These are phyloP conservation scores for Euwallacea fornicatus DNA, from an alignment of 1,140 invertebrate species.

Conservation along the genomic window DNA sequence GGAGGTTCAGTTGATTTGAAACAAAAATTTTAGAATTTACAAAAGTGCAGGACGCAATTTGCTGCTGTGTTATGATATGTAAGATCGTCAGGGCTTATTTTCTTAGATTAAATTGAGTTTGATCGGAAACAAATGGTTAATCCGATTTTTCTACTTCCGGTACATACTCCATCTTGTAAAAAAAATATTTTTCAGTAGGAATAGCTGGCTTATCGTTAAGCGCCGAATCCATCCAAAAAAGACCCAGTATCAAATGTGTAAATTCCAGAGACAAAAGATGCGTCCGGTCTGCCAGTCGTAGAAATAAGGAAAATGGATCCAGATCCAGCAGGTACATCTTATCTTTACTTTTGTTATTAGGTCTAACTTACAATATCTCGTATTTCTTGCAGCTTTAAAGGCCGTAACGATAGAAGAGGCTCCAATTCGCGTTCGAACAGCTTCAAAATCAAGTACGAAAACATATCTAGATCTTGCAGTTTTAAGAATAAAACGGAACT, in stretches of 20 bases:
- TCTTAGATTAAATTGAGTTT: too few species aligned
- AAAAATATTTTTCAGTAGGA: constrained; percentile 52
- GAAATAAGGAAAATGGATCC: constrained; percentile 69
- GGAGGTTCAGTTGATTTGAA: too few species aligned
- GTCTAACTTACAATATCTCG: neutral
- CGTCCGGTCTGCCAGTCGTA: constrained; percentile 65
- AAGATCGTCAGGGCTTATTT: too few species aligned
- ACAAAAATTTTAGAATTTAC: too few species aligned
- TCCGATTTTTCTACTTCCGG: too few species aligned
- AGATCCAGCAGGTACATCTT: constrained; percentile 50
- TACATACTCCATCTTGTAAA: too few species aligned
- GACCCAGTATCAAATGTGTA: constrained; percentile 63
- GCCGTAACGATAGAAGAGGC: constrained; percentile 52
- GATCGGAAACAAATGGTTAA: too few species aligned
- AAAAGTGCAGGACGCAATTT: too few species aligned
- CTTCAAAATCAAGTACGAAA: constrained; percentile 56
- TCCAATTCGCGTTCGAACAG: constrained; percentile 54
- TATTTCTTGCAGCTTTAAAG: constrained; percentile 51
- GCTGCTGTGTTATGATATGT: too few species aligned
- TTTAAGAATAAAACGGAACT: constrained; percentile 50
- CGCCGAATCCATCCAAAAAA: constrained; percentile 68
- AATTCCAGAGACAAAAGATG: constrained; percentile 69
- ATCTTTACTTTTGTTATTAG: neutral
- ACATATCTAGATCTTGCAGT: constrained; percentile 52
- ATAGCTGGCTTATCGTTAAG: constrained; percentile 66